Conservation (phyloP, 2,888 invertebrate genomes). For the Drosophila mimetica region DNA sequence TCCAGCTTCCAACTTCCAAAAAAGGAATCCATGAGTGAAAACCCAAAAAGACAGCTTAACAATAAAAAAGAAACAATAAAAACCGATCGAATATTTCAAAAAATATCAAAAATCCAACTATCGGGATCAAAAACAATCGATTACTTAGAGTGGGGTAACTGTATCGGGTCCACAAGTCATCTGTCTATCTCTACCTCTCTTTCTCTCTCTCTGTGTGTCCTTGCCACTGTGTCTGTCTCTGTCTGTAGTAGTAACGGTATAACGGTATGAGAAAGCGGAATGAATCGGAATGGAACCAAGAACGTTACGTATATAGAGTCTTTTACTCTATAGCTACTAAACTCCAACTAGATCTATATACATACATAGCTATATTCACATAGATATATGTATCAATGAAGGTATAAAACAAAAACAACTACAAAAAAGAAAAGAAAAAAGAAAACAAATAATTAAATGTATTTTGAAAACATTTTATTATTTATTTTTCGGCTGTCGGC, state of each 20-base stretch:
- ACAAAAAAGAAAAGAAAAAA: slow-evolving; percentile 51
- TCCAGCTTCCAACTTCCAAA: slow-evolving; percentile 34
- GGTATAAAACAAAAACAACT: slow-evolving; percentile 41
- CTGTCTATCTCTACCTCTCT: background rate
- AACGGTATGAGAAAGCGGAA: slow-evolving; percentile 18
- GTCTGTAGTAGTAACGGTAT: slow-evolving; percentile 23
- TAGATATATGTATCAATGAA: slow-evolving; percentile 32
- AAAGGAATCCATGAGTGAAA: slow-evolving; percentile 4
- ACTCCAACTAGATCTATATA: slow-evolving; percentile 38
- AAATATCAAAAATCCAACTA: background rate
- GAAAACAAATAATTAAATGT: slow-evolving; percentile 68
- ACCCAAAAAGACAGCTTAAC: slow-evolving; percentile 9
- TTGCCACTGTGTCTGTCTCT: slow-evolving; percentile 20
- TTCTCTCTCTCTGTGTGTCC: slow-evolving; percentile 10
- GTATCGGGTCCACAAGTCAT: background rate
- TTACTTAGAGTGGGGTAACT: background rate
- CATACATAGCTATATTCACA: slow-evolving; percentile 32
- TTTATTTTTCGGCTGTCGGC: slow-evolving; percentile 84
- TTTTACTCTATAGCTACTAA: slow-evolving; percentile 22
- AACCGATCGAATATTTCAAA: background rate
- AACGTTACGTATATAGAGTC: slow-evolving; percentile 25
- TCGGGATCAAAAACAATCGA: background rate
- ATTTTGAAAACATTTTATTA: slow-evolving; percentile 70
- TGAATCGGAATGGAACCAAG: slow-evolving; percentile 16
- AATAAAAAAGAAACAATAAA: background rate